Evolutionary conservation across 2,888 invertebrate species (phyloP), one percentile per base, ranked within the genome.

Genomic region (Dicyrtoma fusca): DNA sequence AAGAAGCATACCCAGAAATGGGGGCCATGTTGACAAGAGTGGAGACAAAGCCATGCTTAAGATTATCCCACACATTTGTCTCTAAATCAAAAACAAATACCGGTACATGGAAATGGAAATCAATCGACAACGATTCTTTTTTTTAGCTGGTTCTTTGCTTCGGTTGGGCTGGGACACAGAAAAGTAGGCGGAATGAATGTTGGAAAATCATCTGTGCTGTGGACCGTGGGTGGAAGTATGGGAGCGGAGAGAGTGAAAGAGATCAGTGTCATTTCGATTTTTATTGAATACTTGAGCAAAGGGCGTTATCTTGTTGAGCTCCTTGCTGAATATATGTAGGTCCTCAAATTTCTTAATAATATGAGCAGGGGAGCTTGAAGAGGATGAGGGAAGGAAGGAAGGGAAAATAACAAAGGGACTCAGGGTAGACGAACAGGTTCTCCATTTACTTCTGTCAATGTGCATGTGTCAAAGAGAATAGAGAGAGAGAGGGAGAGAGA

Each of bases 341-440:
- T 61, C 61, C 1, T 61, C 61, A 61, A 61, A 61, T 61, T 61
- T 61, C 61, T 61, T 61, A 61, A 61, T 59, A 59, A n/a, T 61
- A 44, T 61, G 42, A 61, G 44, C 26, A 26, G 34, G 59, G n/a
- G n/a, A n/a, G n/a, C n/a, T 34, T 59, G 59, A 34, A 34, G 34
- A 6, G 26, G 57, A 57, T 2, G 10, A 19, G 21, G 21, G n/a
- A 21, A 21, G 53, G n/a, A 53, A 21, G 53, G 34, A 26, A 19
- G 21, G 21, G n/a, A 21, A 21, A 21, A 8, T 19, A 21, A 21
- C 4, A 26, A 21, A 21, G 53, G n/a, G 21, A 21, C n/a, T 17
- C 53, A n/a, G n/a, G 21, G 21, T 19, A 11, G 21, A 53, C 1
- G 53, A 53, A n/a, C 11, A 5, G 53, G 53, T 34, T 34, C 8